Conservation (phyloP, 2,888 invertebrate genomes). For the Mythimna lalbum region DNA sequence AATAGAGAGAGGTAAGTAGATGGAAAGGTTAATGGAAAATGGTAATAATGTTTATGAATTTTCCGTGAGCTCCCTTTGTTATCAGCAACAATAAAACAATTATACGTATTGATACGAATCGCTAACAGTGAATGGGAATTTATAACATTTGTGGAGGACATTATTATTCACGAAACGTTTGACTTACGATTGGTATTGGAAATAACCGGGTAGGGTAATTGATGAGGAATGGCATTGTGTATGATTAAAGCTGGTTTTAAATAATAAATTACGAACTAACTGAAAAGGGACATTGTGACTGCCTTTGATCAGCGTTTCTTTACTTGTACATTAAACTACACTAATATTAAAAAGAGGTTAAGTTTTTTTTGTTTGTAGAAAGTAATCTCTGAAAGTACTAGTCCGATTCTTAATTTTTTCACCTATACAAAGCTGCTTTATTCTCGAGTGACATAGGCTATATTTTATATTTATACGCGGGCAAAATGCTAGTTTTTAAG, state of each 20-base stretch:
- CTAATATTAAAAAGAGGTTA: too few species aligned
- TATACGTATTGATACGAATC: conserved; percentile 40
- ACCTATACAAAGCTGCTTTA: too few species aligned
- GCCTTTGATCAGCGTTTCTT: neutral
- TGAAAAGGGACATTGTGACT: neutral
- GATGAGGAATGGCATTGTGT: conserved; percentile 14
- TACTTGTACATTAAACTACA: too few species aligned
- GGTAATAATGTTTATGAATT: conserved; percentile 28
- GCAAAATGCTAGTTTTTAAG: too few species aligned
- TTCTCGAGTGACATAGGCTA: too few species aligned
- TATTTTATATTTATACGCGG: too few species aligned
- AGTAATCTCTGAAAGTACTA: too few species aligned
- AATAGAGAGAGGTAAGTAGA: conserved; percentile 16
- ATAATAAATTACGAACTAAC: neutral
- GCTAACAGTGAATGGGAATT: conserved; percentile 11
- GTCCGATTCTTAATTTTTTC: too few species aligned
- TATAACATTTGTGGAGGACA: conserved; percentile 23
- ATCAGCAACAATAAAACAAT: conserved; percentile 51
- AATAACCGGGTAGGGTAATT: conserved; percentile 17
- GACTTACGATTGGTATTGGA: conserved; percentile 25
- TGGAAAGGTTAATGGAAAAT: conserved; percentile 35
- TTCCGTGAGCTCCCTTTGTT: conserved; percentile 28
- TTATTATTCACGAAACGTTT: conserved; percentile 27
- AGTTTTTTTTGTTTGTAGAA: too few species aligned
- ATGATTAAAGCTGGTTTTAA: conserved; percentile 6